Evolutionary conservation across 2,888 invertebrate species (phyloP).

Genomic region (Orthosia gracilis): DNA sequence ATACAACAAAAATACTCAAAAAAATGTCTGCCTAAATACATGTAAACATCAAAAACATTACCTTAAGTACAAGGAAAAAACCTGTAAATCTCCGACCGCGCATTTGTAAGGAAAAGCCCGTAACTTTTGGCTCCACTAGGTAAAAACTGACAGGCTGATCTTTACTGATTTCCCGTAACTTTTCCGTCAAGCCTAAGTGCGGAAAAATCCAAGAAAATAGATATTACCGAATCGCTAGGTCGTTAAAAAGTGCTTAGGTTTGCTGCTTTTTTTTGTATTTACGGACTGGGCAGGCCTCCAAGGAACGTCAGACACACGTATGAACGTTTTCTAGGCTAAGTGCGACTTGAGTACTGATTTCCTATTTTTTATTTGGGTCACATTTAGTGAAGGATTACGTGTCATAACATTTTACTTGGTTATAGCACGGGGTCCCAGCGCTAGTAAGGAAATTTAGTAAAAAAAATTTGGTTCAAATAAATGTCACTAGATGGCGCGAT

Average conservation of each 20-base stretch:
- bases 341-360: slow-evolving; percentile 7
- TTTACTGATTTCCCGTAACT: slow-evolving; percentile 15
- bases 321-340: slow-evolving; percentile 40
- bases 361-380: slow-evolving; percentile 29
- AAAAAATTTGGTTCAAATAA: too few relatives aligned
- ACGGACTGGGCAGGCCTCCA: slow-evolving; percentile 51
- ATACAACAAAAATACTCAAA: not conserved
- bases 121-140: not conserved
- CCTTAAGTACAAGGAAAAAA: not conserved
- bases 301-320: slow-evolving; percentile 46
- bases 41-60: slow-evolving; percentile 10
- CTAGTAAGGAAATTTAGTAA: too few relatives aligned
- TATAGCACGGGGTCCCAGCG: too few relatives aligned
- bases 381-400: too few relatives aligned
- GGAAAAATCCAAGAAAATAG: slow-evolving; percentile 33
- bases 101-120: slow-evolving; percentile 1
- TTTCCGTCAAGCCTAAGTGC: slow-evolving; percentile 6
- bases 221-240: slow-evolving; percentile 33
- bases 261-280: slow-evolving; percentile 8
- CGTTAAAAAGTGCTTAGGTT: slow-evolving; percentile 59
- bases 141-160: slow-evolving; percentile 20
- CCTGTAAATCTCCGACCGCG: not conserved
- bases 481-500: too few relatives aligned
- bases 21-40: not conserved
- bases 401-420: too few relatives aligned